Conservation (phyloP, 2,113 vertebrate species). For the Phylloscopus trochilus region DNA sequence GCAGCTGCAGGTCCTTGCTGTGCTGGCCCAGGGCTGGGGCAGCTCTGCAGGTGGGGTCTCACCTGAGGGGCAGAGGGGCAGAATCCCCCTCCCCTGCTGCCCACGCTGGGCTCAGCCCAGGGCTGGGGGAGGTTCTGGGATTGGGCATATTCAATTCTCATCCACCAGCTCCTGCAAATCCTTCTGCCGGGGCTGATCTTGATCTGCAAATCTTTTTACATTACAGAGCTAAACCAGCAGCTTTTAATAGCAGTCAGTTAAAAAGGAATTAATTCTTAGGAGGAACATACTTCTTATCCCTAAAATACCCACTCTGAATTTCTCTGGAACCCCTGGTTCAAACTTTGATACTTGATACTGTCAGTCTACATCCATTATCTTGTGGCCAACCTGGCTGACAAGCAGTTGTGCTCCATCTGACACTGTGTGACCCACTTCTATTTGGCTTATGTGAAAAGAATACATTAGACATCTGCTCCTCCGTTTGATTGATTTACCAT, state of each 20-base stretch:
- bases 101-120: background rate
- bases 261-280: background rate
- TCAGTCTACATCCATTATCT: background rate
- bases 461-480: conserved; percentile 34
- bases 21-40: background rate
- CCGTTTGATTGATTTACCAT: conserved; percentile 9
- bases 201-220: background rate
- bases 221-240: background rate
- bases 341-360: background rate
- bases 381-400: background rate
- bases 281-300: background rate
- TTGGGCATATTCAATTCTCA: background rate
- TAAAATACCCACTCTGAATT: background rate
- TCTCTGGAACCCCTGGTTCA: background rate
- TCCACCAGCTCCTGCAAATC: background rate
- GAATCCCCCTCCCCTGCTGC: background rate
- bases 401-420: background rate
- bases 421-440: background rate
- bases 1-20: background rate
- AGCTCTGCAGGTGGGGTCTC: background rate
- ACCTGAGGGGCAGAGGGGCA: background rate
- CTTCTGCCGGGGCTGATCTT: background rate
- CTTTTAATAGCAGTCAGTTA: background rate
- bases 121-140: background rate
- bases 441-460: conserved; percentile 12